These are phyloP conservation scores for Daboia siamensis DNA, from an alignment of 2,113 vertebrate genomes.

Conservation along the genomic window DNA sequence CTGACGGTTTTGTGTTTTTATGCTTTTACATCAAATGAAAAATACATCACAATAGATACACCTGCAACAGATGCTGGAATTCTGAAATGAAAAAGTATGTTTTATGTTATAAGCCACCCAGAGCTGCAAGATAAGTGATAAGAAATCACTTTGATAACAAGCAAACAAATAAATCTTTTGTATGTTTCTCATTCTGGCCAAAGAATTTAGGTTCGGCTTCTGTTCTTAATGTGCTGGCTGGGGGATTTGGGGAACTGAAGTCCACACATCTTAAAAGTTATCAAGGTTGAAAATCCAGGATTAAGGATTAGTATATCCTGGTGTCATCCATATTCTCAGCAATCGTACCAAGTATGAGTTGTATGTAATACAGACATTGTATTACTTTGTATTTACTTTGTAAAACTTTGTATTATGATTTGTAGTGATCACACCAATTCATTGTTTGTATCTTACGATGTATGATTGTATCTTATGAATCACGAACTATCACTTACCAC, in stretches of 20 bases:
- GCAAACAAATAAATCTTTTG: background rate
- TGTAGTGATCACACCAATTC: too few relatives aligned
- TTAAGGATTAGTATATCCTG: too few relatives aligned
- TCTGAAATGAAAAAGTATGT: background rate
- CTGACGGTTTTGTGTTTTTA: background rate
- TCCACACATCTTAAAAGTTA: background rate
- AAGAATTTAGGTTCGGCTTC: background rate
- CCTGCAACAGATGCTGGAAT: background rate
- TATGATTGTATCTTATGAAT: too few relatives aligned
- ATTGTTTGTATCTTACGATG: too few relatives aligned
- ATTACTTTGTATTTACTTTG: too few relatives aligned
- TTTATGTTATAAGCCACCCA: background rate
- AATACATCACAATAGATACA: background rate
- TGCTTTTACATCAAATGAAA: background rate
- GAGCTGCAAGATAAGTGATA: background rate
- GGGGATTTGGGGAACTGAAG: background rate
- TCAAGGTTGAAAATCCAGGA: background rate
- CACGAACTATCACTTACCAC: too few relatives aligned
- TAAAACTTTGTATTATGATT: too few relatives aligned
- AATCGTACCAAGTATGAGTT: too few relatives aligned
- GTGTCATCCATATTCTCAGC: too few relatives aligned
- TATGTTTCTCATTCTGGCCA: background rate
- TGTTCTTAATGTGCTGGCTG: background rate
- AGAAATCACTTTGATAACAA: too few relatives aligned
- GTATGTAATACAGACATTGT: too few relatives aligned